Conservation (phyloP, 2,888 invertebrate genomes). For the Pristionchus mayeri region DNA sequence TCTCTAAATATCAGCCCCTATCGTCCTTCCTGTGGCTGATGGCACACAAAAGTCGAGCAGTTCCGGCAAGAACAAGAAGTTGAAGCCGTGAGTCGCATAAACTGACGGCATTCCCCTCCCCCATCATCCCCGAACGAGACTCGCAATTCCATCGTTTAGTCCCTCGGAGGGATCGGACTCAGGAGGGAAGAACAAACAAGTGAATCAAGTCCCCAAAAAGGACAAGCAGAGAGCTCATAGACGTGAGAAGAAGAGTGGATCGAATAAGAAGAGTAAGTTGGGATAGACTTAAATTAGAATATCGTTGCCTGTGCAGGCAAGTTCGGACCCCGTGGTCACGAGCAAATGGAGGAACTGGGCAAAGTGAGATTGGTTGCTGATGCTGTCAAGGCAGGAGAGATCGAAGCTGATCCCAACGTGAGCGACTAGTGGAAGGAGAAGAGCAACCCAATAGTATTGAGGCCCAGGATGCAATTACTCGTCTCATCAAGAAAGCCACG, state of each 20-base stretch:
- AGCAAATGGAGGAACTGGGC: constrained; percentile 28
- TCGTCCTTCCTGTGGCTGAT: neutral
- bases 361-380: constrained; percentile 33
- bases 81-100: neutral
- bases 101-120: neutral
- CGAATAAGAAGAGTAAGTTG: constrained; percentile 29
- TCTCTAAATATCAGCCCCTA: neutral
- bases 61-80: constrained; percentile 12
- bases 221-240: neutral
- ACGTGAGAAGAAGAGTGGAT: constrained; percentile 14
- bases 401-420: constrained; percentile 24
- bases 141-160: neutral
- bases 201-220: neutral
- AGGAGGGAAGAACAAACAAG: neutral
- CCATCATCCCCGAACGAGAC: no score
- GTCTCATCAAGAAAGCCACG: constrained; percentile 33
- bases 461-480: constrained; percentile 23
- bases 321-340: constrained; percentile 44
- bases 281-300: no score
- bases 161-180: neutral
- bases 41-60: neutral
- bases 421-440: neutral
- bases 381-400: constrained; percentile 42
- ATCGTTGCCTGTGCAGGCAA: neutral
- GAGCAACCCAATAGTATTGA: neutral